Evolutionary conservation across 2,113 vertebrate genomes (phyloP), one percentile per base, ranked within the genome.

Genomic region (Ptilonorhynchus violaceus): DNA sequence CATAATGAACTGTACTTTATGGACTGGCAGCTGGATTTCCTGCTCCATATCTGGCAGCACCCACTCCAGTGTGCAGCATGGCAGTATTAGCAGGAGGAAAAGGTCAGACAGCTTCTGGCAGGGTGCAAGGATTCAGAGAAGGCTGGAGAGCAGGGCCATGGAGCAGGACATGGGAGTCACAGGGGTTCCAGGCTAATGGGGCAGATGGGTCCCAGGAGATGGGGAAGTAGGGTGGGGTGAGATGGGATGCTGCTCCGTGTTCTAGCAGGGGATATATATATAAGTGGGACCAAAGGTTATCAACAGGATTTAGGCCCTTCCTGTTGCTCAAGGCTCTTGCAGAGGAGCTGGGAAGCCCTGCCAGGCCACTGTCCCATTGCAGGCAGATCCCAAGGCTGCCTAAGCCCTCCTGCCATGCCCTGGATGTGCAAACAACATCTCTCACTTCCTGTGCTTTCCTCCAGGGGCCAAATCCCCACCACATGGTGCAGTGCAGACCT

Each of bases 191-290:
- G 27, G 37, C 7, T 39, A 37, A 28, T 1, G 6, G n/a, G 24
- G 13, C 33, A 66, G 55, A 56, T 25, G 44, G 22, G 20, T 46
- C 19, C 31, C 24, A 66, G 72, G n/a, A 85, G 28, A 15, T 4
- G 8, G 46, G 11, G 13, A 69, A 83, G 18, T 1, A 1, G 70
- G 8, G 2, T 28, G n/a, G 23, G 25, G 52, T 72, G 53, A 60
- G 35, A 33, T 15, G 17, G 10, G 39, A 70, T 78, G 27, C 20
- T 79, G 46, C 8, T 72, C 7, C 0, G 0, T 83, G 28, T 21
- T 83, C 49, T 17, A 6, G 9, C 15, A 69, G 50, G 10, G 15
- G 33, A 56, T 33, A n/a, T n/a, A n/a, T n/a, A n/a, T n/a, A 42
- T 2, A 31, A 31, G 7, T 3, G 19, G 10, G 6, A 56, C 10